Percentiles rank a stretch among this genome's conserved stretches.
These are phyloP conservation scores for fruit fly (Drosophila melanogaster) DNA, from an alignment of 1,140 invertebrate species.

Conservation along the genomic window Release_6_plus_ISO1_MT NC_004354.4:4688501-4689000, in stretches of 20 bases:
- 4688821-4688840: not conserved
- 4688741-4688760: slow-evolving; percentile 31
- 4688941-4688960: slow-evolving; percentile 12
- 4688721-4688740: slow-evolving; percentile 32
- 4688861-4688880: slow-evolving; percentile 68
- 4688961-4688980: slow-evolving; percentile 18
- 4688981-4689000: slow-evolving; percentile 11
- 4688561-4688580: slow-evolving; percentile 1
- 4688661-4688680: slow-evolving; percentile 29
- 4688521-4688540: slow-evolving; percentile 8
- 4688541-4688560: slow-evolving; percentile 20
- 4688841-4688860: slow-evolving; percentile 43
- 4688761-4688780: slow-evolving; percentile 31
- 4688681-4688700: slow-evolving; percentile 1
- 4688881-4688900: slow-evolving; percentile 26
- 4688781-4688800: slow-evolving; percentile 12
- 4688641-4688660: slow-evolving; percentile 31
- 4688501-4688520: slow-evolving; percentile 2
- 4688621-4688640: slow-evolving; percentile 32
- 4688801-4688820: slow-evolving; percentile 4
- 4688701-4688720: slow-evolving; percentile 10
- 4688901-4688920: slow-evolving; percentile 19
- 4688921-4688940: slow-evolving; percentile 14
- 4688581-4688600: slow-evolving; percentile 13
- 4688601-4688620: slow-evolving; percentile 34